These are phyloP conservation scores for Carettochelys insculpta DNA, from an alignment of 2,113 vertebrate genomes.

Conservation along the genomic window DNA sequence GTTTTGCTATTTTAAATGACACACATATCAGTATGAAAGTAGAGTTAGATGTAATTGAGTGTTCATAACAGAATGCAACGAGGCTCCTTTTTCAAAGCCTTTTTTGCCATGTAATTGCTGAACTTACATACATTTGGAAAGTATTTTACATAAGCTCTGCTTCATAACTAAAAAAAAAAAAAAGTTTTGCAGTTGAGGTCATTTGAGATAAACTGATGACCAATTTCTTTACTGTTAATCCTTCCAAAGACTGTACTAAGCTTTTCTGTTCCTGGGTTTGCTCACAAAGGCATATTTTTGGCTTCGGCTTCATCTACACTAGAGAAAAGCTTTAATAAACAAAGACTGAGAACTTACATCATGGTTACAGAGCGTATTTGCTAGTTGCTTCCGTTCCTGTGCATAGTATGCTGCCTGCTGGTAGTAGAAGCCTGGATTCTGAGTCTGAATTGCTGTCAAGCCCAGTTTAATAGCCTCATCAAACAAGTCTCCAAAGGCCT, in stretches of 20 bases:
- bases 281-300: background rate
- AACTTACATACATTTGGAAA: background rate
- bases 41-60: background rate
- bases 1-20: background rate
- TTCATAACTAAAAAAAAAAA: background rate
- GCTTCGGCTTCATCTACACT: background rate
- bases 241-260: background rate
- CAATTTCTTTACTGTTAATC: background rate
- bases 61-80: background rate
- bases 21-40: background rate
- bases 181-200: background rate
- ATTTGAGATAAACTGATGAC: background rate
- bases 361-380: conserved; percentile 86
- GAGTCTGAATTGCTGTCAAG: conserved; percentile 96
- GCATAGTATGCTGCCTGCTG: conserved; percentile 96
- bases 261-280: background rate
- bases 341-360: conserved; percentile 77
- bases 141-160: background rate
- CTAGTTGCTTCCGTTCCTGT: conserved; percentile 92
- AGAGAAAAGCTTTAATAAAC: background rate
- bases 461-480: conserved; percentile 98
- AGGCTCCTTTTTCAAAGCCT: rapidly evolving
- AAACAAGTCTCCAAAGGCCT: conserved; percentile 97
- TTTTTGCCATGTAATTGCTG: background rate
- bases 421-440: conserved; percentile 99